These are phyloP conservation scores for Amphiprion ocellaris DNA, from an alignment of 2,113 vertebrate species.

Conservation along the genomic window DNA sequence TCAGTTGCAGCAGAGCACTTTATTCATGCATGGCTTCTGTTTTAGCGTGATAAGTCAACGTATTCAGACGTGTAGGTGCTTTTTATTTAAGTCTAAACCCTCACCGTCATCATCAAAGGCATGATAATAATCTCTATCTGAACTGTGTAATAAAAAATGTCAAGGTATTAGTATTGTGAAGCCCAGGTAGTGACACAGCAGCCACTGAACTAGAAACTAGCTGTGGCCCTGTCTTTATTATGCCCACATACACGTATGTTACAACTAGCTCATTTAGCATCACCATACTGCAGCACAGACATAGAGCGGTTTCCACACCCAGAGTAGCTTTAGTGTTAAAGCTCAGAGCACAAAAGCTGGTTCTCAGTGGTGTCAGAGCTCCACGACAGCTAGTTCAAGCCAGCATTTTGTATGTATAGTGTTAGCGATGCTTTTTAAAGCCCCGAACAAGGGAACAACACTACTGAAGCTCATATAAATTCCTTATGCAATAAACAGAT, in stretches of 20 bases:
- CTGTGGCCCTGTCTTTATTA: slow-evolving; percentile 5
- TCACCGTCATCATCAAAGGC: background rate
- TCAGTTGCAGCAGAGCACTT: slow-evolving; percentile 19
- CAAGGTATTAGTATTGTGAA: slow-evolving; percentile 9
- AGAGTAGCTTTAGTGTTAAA: background rate
- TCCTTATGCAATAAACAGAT: slow-evolving; percentile 28
- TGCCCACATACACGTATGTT: background rate
- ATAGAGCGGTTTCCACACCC: slow-evolving; percentile 13
- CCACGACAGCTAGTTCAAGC: background rate
- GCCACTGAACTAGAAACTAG: background rate
- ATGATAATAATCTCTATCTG: slow-evolving; percentile 11
- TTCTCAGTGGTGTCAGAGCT: slow-evolving; percentile 2
- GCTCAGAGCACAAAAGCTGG: slow-evolving; percentile 2
- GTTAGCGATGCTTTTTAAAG: slow-evolving; percentile 26
- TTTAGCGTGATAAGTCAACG: slow-evolving; percentile 4
- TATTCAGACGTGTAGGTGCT: slow-evolving; percentile 2
- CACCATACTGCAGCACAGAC: background rate
- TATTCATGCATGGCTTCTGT: slow-evolving; percentile 52
- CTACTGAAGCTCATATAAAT: background rate
- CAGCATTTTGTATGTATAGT: slow-evolving; percentile 6
- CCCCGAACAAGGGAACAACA: background rate
- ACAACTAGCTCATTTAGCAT: slow-evolving; percentile 16
- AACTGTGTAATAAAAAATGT: slow-evolving; percentile 2
- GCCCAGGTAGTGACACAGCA: background rate
- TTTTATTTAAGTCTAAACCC: background rate